Evolutionary conservation across 2,797 vertebrate genomes (phyloP).

Genomic region (Rhadinocentrus ornatus): DNA sequence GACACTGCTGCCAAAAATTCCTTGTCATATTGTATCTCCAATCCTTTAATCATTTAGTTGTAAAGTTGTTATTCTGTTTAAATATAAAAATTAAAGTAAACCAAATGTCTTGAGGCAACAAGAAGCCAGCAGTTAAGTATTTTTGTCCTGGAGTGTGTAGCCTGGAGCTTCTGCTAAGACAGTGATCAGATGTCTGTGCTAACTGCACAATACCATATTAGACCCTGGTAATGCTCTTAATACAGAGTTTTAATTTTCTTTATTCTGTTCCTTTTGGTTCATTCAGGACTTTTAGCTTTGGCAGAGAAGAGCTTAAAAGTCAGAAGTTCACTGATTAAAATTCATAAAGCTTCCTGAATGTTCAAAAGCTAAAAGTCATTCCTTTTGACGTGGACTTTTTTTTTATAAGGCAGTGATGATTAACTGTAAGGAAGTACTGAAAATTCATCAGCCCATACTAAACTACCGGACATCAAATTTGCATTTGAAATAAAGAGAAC

Average conservation of each 20-base stretch:
- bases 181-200: constrained; percentile 42
- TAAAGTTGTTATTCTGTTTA: constrained; percentile 7
- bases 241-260: constrained; percentile 22
- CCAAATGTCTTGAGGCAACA: constrained; percentile 2
- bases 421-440: constrained; percentile 2
- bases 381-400: constrained; percentile 24
- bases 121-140: background rate
- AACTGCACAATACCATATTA: constrained; percentile 38
- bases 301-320: constrained; percentile 9
- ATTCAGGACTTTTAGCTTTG: constrained; percentile 29
- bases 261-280: constrained; percentile 20
- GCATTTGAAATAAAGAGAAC: background rate
- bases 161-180: constrained; percentile 35
- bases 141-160: constrained; percentile 15
- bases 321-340: constrained; percentile 21
- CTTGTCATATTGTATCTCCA: background rate
- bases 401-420: constrained; percentile 19
- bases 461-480: constrained; percentile 1
- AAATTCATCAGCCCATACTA: constrained; percentile 15
- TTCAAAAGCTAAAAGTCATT: constrained; percentile 21
- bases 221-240: constrained; percentile 21
- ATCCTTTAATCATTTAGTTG: constrained; percentile 25
- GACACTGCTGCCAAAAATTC: background rate
- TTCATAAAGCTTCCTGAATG: constrained; percentile 20
- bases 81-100: constrained; percentile 26